Conservation (phyloP, 2,888 invertebrate species). For the Lithophane socia region DNA sequence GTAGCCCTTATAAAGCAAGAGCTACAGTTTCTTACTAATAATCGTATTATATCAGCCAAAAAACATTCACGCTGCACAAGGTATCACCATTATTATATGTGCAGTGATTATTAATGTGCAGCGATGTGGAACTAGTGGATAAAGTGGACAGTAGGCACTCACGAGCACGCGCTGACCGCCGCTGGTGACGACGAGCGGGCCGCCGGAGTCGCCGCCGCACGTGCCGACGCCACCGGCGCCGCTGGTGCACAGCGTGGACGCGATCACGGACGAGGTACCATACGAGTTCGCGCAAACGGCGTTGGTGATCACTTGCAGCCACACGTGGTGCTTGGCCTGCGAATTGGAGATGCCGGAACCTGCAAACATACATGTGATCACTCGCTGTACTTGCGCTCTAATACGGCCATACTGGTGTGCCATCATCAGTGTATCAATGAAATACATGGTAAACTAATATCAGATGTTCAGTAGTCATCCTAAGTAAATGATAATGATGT, state of each 20-base stretch:
- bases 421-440: conserved; percentile 8
- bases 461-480: conserved; percentile 38
- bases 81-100: neutral
- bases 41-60: neutral
- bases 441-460: conserved; percentile 34
- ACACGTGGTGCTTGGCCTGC: conserved; percentile 82
- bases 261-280: conserved; percentile 65
- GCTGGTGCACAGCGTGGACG: conserved; percentile 78
- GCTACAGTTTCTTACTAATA: too few relatives aligned
- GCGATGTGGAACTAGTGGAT: neutral
- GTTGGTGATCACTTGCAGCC: conserved; percentile 82
- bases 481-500: neutral
- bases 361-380: conserved; percentile 53
- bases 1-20: neutral
- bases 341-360: conserved; percentile 69
- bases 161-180: conserved; percentile 71
- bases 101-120: too few relatives aligned
- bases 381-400: neutral
- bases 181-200: conserved; percentile 73
- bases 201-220: conserved; percentile 83
- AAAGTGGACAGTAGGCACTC: conserved; percentile 21
- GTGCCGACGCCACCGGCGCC: conserved; percentile 75
- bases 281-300: conserved; percentile 73
- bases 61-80: neutral
- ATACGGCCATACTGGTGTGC: neutral